Evolutionary conservation across 2,888 invertebrate genomes (phyloP).

Genomic region (Micropterix aruncella): DNA sequence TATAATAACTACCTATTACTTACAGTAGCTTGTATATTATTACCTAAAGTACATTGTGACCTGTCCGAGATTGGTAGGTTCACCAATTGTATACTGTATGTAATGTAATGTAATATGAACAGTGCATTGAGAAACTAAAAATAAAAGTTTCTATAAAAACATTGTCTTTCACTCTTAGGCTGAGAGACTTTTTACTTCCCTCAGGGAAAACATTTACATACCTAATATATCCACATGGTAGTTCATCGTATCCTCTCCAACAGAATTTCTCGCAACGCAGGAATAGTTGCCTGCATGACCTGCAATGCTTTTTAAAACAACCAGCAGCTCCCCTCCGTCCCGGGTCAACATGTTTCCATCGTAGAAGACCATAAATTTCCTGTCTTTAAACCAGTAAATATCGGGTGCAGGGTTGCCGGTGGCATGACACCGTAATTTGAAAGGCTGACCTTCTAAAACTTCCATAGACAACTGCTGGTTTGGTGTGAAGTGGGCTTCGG

Average conservation of each 20-base stretch:
- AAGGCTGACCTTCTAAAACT: conserved; percentile 28
- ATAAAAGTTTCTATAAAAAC: too few species aligned
- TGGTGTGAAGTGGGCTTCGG: conserved; percentile 15
- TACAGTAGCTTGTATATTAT: too few species aligned
- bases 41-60: too few species aligned
- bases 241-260: conserved; percentile 29
- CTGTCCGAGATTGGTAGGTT: too few species aligned
- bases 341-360: conserved; percentile 26
- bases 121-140: too few species aligned
- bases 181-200: too few species aligned
- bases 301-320: conserved; percentile 18
- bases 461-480: conserved; percentile 17
- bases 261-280: conserved; percentile 41
- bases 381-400: conserved; percentile 46
- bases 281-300: conserved; percentile 39
- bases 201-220: too few species aligned
- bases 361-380: conserved; percentile 29
- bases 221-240: conserved; percentile 34
- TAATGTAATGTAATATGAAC: too few species aligned
- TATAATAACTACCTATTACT: too few species aligned
- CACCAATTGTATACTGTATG: too few species aligned
- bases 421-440: conserved; percentile 38
- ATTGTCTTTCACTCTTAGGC: too few species aligned
- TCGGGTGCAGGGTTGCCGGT: conserved; percentile 42
- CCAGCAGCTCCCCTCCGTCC: conserved; percentile 27